Base-by-base conservation (phyloP, 37 sponge, comb jelly and placozoan species). In the Tethya wilhelma region DNA sequence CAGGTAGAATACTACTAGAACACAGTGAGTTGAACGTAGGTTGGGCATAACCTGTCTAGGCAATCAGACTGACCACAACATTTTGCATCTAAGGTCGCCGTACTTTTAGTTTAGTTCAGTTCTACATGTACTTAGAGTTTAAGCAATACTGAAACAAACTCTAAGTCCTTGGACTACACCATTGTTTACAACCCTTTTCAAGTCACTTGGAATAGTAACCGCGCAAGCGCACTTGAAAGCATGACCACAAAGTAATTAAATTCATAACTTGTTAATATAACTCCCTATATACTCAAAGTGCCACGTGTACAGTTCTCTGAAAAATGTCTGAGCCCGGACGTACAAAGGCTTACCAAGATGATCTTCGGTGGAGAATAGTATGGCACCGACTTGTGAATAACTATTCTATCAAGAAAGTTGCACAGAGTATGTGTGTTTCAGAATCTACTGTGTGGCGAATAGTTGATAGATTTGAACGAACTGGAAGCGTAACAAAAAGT, bases 401-500 rank as follows among this genome's bases (percentile, higher is more conserved):
- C 12, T 72, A 17, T 17, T n/a, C 40, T 17, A 67, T 38, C 42
- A 38, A 34, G 42, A 8, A 67, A 34, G n/a, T 67, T 36, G 11
- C 69, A 17, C 6, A 29, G 8, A 67, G 23, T 23, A 36, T 67
- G 40, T 34, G 23, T 34, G 40, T 67, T 67, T 9, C 69, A 36
- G n/a, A 34, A 34, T 8, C 69, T n/a, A 67, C 69, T n/a, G 40
- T 67, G 19, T 67, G 37, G 40, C 8, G 69, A 38, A 67, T 67
- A n/a, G 14, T 67, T n/a, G 69, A 67, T 23, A 29, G 69, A 9
- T 67, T 67, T 38, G 40, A 67, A 38, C 39, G 69, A 67, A 67
- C 69, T 8, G 69, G 69, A 9, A 34, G 40, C 33, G 69, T 67
- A 36, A 17, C 17, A 36, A 7, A 8, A 8, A 67, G 28, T 60